Percentiles rank a stretch among this genome's conserved stretches.
Evolutionary conservation across 2,113 vertebrate genomes (phyloP).

Genomic region (Promerops cafer): DNA sequence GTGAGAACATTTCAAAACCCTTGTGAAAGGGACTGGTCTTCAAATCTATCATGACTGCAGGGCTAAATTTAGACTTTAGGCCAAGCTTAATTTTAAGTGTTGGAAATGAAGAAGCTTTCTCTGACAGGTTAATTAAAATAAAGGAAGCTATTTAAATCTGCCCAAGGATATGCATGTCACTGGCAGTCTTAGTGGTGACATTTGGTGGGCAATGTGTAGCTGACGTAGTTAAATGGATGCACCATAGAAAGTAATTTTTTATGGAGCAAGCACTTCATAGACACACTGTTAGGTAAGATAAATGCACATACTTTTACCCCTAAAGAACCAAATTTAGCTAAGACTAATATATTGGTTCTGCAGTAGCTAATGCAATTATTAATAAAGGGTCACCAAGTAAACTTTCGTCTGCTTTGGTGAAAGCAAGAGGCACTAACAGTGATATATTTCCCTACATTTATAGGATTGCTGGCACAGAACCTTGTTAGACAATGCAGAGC

Average conservation of each 20-base stretch:
- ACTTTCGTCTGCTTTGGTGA: neutral
- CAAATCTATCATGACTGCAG: neutral
- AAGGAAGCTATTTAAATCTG: conserved; percentile 36
- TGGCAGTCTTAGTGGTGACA: neutral
- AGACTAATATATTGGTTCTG: neutral
- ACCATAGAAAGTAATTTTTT: neutral
- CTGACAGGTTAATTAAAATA: conserved; percentile 51
- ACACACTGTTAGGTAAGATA: neutral
- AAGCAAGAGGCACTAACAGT: neutral
- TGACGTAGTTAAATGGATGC: neutral
- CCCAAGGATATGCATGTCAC: neutral
- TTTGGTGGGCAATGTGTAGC: neutral
- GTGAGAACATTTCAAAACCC: neutral
- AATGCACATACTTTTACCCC: neutral
- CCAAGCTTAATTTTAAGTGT: conserved; percentile 31
- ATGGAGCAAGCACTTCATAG: neutral
- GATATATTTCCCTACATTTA: neutral
- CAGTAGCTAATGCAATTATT: neutral
- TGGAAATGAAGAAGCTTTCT: conserved; percentile 15
- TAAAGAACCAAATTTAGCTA: neutral
- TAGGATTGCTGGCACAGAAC: neutral
- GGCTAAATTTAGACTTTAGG: conserved; percentile 16
- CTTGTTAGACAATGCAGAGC: neutral
- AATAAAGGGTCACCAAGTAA: neutral
- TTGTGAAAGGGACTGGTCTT: neutral